Base-by-base conservation (phyloP, 2,113 vertebrate species). In the Ophiodon elongatus region DNA sequence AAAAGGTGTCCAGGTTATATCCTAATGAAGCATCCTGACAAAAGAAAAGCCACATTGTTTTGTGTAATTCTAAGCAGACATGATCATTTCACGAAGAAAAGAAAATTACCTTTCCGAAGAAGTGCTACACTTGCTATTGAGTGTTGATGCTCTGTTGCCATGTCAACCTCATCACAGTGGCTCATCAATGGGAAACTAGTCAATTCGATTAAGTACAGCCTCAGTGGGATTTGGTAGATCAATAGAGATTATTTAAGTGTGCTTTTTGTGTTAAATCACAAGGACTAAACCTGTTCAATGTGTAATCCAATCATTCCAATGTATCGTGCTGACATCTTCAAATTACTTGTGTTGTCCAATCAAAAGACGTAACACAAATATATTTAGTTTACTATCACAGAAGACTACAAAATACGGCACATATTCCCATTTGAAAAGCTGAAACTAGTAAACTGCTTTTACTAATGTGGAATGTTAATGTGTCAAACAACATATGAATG, bases 21-120 rank as follows among this genome's bases (percentile, higher is more conserved):
- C 71, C 72, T 83, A 81, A 85, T 86, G 76, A 90, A 66, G 66
- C n/a, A 27, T 57, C 50, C 62, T 74, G 85, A 85, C 29, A 54
- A 67, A 81, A 82, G 57, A 82, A 68, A 9, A 65, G 74, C 25
- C 25, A 8, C 15, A n/a, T 19, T 45, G 37, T 70, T 23, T 68
- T 33, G 43, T 89, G 76, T 75, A 69, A 56, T 80, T 83, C 64
- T 2, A 17, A 37, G 8, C 2, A 2, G 76, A 74, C 59, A 70
- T 74, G 77, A 82, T 65, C 65, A 85, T 85, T 83, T 83, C 25
- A 37, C 69, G 78, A 82, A 73, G 43, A 64, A 63, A 73, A 78
- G 45, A 66, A 60, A 79, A 80, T 57, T 35, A 80, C 73, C 80
- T 79, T 76, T 66, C 29, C 4, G 60, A 73, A 79, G 71, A 68